Percentiles rank a stretch among this genome's conserved stretches.
phyloP scores from a whole-genome alignment of 2,888 invertebrate species.

The Hirtodrosophila confusa region DNA sequence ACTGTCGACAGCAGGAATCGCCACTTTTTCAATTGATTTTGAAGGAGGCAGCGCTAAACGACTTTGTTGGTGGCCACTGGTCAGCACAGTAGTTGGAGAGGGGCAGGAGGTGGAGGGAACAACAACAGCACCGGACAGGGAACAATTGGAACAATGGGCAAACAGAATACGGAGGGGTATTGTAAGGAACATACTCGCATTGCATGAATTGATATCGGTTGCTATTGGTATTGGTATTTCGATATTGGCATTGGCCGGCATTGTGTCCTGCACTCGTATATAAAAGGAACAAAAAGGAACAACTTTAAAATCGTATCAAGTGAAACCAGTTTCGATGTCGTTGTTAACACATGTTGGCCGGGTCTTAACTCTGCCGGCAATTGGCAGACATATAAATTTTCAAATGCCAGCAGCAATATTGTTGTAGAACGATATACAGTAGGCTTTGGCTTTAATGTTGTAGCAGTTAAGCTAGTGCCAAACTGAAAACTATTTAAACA shows the following conservation, averaged over 20 bases:
- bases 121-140: constrained; percentile 21
- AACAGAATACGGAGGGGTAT: constrained; percentile 48
- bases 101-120: not conserved
- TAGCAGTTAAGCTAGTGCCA: constrained; percentile 1
- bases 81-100: constrained; percentile 10
- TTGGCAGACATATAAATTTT: constrained; percentile 41
- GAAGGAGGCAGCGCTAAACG: constrained; percentile 33
- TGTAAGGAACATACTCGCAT: constrained; percentile 36
- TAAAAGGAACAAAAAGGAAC: constrained; percentile 13
- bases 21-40: constrained; percentile 71
- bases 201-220: constrained; percentile 70
- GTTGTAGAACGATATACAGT: constrained; percentile 25
- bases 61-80: constrained; percentile 69
- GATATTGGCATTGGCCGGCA: constrained; percentile 31
- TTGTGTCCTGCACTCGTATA: constrained; percentile 21
- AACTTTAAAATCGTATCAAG: constrained; percentile 57
- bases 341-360: constrained; percentile 70
- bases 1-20: constrained; percentile 75
- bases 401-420: constrained; percentile 32
- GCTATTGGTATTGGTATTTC: constrained; percentile 40
- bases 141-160: constrained; percentile 64
- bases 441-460: constrained; percentile 35
- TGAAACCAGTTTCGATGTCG: constrained; percentile 68
- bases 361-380: constrained; percentile 31
- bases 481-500: constrained; percentile 18